A percentile compares a stretch with the other conserved stretches of the same genome.
phyloP scores from a whole-genome alignment of 1,140 invertebrate genomes.

The Cotesia chilonis region DNA sequence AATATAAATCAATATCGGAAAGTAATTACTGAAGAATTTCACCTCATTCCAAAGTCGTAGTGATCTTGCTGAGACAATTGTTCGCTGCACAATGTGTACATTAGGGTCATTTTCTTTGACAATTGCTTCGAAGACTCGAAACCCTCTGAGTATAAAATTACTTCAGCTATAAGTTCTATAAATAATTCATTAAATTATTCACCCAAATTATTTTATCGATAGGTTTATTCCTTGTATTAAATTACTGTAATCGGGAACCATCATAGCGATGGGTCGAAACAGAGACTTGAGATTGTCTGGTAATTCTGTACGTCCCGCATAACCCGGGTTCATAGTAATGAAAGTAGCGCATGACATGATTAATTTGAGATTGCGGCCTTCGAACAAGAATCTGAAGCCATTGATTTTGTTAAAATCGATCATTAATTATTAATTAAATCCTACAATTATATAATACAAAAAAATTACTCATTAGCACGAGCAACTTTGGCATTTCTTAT shows the following conservation, averaged over 20 bases:
- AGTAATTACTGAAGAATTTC: conserved; percentile 23
- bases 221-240: not conserved
- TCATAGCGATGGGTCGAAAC: conserved; percentile 96
- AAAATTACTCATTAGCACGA: conserved; percentile 66
- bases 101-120: conserved; percentile 89
- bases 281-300: conserved; percentile 94
- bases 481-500: conserved; percentile 83
- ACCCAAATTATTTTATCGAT: not conserved
- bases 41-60: conserved; percentile 94
- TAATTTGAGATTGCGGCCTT: conserved; percentile 87
- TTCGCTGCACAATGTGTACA: conserved; percentile 92
- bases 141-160: conserved; percentile 91
- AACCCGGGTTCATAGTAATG: conserved; percentile 96
- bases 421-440: too few species aligned
- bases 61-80: conserved; percentile 93
- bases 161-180: conserved; percentile 87
- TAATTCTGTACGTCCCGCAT: conserved; percentile 88
- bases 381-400: conserved; percentile 78
- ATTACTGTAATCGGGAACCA: conserved; percentile 67
- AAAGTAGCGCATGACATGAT: conserved; percentile 93
- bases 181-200: not conserved
- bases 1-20: conserved; percentile 16
- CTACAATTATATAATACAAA: not conserved
- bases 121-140: conserved; percentile 87
- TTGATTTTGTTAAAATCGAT: not conserved